Percentiles rank a stretch among this genome's conserved stretches.
Conservation (phyloP, 1,140 invertebrate species). For the Periplaneta americana region DNA sequence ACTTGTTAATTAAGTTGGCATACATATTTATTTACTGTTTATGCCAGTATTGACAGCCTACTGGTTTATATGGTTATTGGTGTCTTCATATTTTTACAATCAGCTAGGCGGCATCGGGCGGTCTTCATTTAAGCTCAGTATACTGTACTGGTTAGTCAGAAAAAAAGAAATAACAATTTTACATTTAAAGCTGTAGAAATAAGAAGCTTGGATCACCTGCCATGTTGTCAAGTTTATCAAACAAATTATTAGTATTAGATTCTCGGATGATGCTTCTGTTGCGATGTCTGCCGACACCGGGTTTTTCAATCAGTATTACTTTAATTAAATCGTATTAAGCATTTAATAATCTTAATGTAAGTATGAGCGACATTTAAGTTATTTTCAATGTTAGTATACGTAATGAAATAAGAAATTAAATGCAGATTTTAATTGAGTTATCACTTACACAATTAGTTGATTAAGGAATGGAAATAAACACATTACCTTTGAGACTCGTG, state of each 20-base stretch:
- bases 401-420: not conserved
- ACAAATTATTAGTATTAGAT: not conserved
- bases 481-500: not conserved
- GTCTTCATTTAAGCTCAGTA: not conserved
- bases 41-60: not conserved
- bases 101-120: not conserved
- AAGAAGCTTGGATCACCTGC: not conserved
- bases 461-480: slow-evolving; percentile 8
- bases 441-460: not conserved
- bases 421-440: not conserved
- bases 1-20: not conserved
- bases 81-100: not conserved
- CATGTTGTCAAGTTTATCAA: not conserved
- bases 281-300: not conserved
- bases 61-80: not conserved
- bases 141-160: not conserved
- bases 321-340: not conserved
- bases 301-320: not conserved
- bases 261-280: not conserved
- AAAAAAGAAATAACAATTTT: too few species aligned
- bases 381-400: not conserved
- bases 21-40: not conserved
- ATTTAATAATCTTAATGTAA: not conserved
- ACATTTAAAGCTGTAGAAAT: not conserved
- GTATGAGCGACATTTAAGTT: not conserved